A percentile compares a stretch with the other conserved stretches of the same genome.
phyloP scores from a whole-genome alignment of 2,113 vertebrate species.

The Pogonocichla stellata region DNA sequence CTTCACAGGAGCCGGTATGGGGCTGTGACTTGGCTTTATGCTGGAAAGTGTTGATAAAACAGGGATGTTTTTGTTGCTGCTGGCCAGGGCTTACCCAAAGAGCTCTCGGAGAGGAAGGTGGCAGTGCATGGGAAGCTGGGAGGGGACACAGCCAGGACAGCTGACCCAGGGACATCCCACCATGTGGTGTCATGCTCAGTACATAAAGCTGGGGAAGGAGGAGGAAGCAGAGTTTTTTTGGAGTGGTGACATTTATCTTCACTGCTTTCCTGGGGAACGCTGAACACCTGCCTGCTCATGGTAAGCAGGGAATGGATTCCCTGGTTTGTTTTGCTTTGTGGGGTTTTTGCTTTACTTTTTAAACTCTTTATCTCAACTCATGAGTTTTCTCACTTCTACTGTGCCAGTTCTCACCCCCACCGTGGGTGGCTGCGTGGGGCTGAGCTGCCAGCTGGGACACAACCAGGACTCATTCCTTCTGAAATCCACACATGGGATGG shows the following conservation, averaged over 20 bases:
- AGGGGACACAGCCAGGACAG: background rate
- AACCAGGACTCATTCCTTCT: background rate
- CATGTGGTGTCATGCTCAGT: background rate
- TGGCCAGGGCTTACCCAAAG: background rate
- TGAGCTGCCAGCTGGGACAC: background rate
- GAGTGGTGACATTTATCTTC: background rate
- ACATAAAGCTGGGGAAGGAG: background rate
- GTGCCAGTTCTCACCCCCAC: background rate
- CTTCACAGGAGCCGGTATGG: background rate
- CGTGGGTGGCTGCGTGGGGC: background rate
- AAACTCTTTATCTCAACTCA: background rate
- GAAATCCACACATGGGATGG: rapidly evolving
- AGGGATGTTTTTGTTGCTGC: background rate
- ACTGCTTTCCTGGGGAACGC: background rate
- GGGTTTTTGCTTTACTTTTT: background rate
- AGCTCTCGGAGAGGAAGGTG: background rate
- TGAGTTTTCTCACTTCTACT: background rate
- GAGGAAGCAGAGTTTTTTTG: background rate
- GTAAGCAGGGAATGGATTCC: background rate
- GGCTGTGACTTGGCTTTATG: background rate
- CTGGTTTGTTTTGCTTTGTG: background rate
- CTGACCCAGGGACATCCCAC: background rate
- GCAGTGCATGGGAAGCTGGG: background rate
- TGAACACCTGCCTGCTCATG: background rate
- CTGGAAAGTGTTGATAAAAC: background rate